These are phyloP conservation scores for Macropus fuliginosus DNA, from an alignment of 2,797 vertebrate species.

Conservation along the genomic window DNA sequence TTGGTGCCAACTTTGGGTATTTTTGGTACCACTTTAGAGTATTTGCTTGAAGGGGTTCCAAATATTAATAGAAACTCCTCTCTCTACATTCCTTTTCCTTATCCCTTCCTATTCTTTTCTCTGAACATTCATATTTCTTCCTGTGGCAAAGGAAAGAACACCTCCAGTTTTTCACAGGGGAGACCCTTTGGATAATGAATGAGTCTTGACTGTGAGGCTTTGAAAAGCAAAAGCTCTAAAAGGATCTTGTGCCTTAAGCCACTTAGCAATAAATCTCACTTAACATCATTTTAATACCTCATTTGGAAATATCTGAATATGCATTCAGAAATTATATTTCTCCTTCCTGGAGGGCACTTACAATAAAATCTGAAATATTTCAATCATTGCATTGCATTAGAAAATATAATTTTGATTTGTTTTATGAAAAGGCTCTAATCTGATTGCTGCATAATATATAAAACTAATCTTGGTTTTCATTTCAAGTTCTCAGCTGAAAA, in stretches of 20 bases:
- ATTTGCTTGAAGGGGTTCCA: background rate
- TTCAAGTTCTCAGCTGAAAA: background rate
- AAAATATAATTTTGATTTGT: background rate
- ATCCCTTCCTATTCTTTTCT: background rate
- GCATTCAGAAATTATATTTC: background rate
- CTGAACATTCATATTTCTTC: background rate
- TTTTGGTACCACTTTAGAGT: background rate
- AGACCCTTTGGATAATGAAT: background rate
- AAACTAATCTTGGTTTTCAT: background rate
- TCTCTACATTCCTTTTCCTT: background rate
- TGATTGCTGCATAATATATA: background rate
- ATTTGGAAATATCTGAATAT: background rate
- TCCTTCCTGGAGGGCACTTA: background rate
- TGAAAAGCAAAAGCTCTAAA: too few relatives aligned
- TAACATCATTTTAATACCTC: background rate
- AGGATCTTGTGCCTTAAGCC: background rate
- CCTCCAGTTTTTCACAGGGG: fast-evolving
- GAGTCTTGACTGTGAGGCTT: background rate
- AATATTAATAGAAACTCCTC: background rate
- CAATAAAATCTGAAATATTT: background rate
- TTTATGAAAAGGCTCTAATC: slow-evolving; percentile 5
- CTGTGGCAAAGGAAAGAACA: background rate
- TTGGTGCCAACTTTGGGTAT: background rate
- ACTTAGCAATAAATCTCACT: background rate
- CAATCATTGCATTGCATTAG: background rate